Conservation (phyloP, 2,797 vertebrate genomes). For the Melanogrammus aeglefinus region DNA sequence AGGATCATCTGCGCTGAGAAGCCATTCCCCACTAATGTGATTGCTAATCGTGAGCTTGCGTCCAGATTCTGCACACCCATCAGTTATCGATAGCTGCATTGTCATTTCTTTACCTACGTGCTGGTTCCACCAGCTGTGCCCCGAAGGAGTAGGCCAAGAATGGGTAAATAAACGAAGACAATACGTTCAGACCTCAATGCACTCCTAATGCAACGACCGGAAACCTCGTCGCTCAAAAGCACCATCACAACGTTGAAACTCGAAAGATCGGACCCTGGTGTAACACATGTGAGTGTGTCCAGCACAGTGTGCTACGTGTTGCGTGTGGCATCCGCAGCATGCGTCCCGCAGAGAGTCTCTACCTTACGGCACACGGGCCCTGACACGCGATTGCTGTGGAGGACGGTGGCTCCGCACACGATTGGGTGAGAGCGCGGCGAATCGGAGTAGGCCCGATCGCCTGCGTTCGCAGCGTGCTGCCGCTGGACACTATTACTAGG, state of each 20-base stretch:
- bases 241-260: no score
- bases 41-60: conserved; percentile 55
- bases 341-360: conserved; percentile 5
- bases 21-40: conserved; percentile 66
- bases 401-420: conserved; percentile 84
- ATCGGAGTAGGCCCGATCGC: conserved; percentile 86
- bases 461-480: conserved; percentile 87
- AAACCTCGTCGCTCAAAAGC: no score
- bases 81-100: neutral
- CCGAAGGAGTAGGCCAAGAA: no score
- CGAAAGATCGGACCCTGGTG: no score
- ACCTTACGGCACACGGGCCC: conserved; percentile 88
- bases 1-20: conserved; percentile 51
- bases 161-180: conserved; percentile 34
- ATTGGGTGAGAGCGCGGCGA: conserved; percentile 87
- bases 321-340: conserved; percentile 1
- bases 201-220: no score
- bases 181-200: conserved; percentile 33
- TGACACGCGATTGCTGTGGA: conserved; percentile 96
- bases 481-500: no score
- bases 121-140: conserved; percentile 12
- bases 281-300: no score
- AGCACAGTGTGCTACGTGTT: neutral
- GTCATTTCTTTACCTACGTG: no score
- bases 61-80: conserved; percentile 17